phyloP scores from a whole-genome alignment of 1,140 invertebrate genomes.

The Cepaea nemoralis region DNA sequence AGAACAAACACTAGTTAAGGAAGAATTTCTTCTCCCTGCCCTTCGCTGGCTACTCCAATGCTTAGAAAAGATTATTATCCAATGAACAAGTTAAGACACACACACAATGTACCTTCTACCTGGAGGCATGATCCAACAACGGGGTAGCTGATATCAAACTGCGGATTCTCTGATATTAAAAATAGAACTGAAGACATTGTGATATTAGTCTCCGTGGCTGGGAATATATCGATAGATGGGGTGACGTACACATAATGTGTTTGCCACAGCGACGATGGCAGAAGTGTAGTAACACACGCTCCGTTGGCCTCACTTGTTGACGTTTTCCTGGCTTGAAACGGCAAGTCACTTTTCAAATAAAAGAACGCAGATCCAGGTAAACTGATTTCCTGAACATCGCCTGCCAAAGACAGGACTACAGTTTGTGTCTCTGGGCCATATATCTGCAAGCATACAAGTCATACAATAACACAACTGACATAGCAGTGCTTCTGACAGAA shows the following conservation, averaged over 20 bases:
- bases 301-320: not conserved
- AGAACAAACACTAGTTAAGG: too few relatives aligned
- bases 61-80: too few relatives aligned
- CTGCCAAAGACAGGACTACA: not conserved
- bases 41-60: too few relatives aligned
- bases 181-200: not conserved
- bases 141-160: not conserved
- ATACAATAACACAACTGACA: too few relatives aligned
- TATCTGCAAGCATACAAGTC: not conserved
- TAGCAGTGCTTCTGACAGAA: too few relatives aligned
- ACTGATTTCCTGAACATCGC: not conserved
- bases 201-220: too few relatives aligned
- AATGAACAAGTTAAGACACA: too few relatives aligned
- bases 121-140: not conserved
- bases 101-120: not conserved
- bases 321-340: not conserved
- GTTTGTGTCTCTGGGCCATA: not conserved
- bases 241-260: not conserved
- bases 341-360: not conserved
- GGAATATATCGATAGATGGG: too few relatives aligned
- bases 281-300: not conserved
- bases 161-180: not conserved
- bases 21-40: too few relatives aligned
- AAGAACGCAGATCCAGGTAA: not conserved
- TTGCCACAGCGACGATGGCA: not conserved